Evolutionary conservation across 2,888 invertebrate species (phyloP), one percentile per base, ranked within the genome.

Genomic region (Antheraea assamensis): DNA sequence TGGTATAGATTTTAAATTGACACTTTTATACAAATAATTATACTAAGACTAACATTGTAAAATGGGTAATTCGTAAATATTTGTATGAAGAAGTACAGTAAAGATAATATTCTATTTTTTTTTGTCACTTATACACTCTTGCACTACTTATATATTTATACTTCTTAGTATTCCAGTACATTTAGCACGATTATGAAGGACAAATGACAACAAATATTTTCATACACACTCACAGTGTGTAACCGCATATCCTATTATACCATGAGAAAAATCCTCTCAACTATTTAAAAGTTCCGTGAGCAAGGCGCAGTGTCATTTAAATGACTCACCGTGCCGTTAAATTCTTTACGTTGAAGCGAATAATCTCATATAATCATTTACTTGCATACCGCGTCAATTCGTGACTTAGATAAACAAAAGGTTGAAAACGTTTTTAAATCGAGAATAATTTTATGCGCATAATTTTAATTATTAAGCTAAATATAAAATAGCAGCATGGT

Each of bases 341-440:
- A 49, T 71, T 68, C 71, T 47, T 49, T 27, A 74, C 71, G 64
- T 74, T 74, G 66, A 71, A 61, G 71, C 64, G 31, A 74, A 64
- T 55, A 73, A 70, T n/a, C 58, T 74, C 55, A 52, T 61, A 68
- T 66, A 71, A 74, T 74, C 42, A 71, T 71, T 74, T 52, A 66
- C 71, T 68, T 52, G 71, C 74, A 74, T 74, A 68, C 71, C 71
- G 74, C 66, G 74, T 71, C 66, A 71, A 71, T 74, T 74, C 74
- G 74, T 74, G 74, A 74, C 71, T 58, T 71, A 70, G 74, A 74
- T 68, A 74, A 55, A 35, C 66, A 35, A 55, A 71, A 55, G 49
- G 68, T 35, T n/a, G 35, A 30, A 17, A 68, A 68, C 5, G n/a
- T 35, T 68, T n/a, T 68, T n/a, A 35, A 68, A 35, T n/a, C 35